Evolutionary conservation across 2,113 vertebrate genomes (phyloP).

Genomic region (Alouatta palliata): DNA sequence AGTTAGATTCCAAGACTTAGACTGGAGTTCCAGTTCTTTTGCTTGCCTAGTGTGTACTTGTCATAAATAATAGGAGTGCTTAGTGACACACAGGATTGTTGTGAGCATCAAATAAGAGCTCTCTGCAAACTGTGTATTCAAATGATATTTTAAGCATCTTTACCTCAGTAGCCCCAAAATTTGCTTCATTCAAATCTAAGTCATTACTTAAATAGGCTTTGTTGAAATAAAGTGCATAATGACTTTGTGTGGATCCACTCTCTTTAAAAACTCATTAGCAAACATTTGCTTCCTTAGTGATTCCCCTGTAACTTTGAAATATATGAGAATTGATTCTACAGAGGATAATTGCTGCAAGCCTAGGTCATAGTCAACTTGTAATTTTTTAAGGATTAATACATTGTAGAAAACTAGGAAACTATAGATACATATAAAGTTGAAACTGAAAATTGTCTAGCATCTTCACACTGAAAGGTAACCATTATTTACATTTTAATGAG

Average conservation of each 20-base stretch:
- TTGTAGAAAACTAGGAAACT: conserved; percentile 26
- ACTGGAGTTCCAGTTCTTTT: not conserved
- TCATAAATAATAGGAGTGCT: not conserved
- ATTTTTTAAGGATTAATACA: not conserved
- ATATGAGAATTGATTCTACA: not conserved
- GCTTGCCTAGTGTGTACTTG: not conserved
- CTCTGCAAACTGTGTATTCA: conserved; percentile 2
- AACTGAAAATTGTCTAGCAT: not conserved
- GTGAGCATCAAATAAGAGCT: not conserved
- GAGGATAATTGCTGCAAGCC: not conserved
- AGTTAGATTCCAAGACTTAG: not conserved
- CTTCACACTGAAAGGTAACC: not conserved
- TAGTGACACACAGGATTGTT: not conserved
- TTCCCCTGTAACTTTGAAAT: conserved; percentile 2
- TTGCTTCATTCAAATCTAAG: not conserved
- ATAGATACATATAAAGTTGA: not conserved
- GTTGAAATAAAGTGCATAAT: conserved; percentile 14
- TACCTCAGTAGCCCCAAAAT: not conserved
- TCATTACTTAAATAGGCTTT: conserved; percentile 6
- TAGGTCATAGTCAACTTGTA: not conserved
- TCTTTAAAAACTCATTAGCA: conserved; percentile 33
- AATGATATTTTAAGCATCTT: not conserved
- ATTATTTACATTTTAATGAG: not conserved
- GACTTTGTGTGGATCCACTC: not conserved
- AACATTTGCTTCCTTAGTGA: conserved; percentile 31